Evolutionary conservation across 1,140 invertebrate species (phyloP).

Genomic region (Sitodiplosis mosellana): DNA sequence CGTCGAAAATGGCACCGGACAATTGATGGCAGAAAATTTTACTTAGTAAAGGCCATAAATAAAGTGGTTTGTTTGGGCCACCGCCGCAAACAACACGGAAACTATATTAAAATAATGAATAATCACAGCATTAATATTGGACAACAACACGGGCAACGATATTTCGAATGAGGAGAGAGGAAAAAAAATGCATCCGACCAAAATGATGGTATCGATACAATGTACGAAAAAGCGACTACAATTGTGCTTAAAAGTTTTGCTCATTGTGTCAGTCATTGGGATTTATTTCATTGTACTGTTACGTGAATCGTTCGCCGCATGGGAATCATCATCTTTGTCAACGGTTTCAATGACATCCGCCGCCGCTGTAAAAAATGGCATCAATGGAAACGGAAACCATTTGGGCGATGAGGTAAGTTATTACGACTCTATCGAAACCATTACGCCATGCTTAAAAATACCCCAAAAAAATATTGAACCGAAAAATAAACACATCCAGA

Average conservation of each 20-base stretch:
- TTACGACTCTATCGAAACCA: background rate
- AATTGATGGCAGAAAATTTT: too few relatives aligned
- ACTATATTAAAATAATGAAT: too few relatives aligned
- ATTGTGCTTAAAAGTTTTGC: constrained; percentile 13
- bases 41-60: too few relatives aligned
- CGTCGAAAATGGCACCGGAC: too few relatives aligned
- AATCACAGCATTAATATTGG: too few relatives aligned
- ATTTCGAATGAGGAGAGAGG: background rate
- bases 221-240: background rate
- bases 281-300: constrained; percentile 22
- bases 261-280: constrained; percentile 14
- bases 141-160: background rate
- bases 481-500: too few relatives aligned
- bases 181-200: background rate
- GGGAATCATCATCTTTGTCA: constrained; percentile 10
- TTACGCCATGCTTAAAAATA: too few relatives aligned
- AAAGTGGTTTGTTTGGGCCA: too few relatives aligned
- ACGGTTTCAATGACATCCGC: background rate
- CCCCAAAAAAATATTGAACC: too few relatives aligned
- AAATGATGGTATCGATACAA: constrained; percentile 1
- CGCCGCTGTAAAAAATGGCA: background rate
- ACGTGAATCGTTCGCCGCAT: constrained; percentile 20
- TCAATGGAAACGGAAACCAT: background rate
- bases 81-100: too few relatives aligned
- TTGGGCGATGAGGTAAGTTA: background rate